These are phyloP conservation scores for Hycleus phaleratus DNA, from an alignment of 1,140 invertebrate genomes.

Conservation along the genomic window DNA sequence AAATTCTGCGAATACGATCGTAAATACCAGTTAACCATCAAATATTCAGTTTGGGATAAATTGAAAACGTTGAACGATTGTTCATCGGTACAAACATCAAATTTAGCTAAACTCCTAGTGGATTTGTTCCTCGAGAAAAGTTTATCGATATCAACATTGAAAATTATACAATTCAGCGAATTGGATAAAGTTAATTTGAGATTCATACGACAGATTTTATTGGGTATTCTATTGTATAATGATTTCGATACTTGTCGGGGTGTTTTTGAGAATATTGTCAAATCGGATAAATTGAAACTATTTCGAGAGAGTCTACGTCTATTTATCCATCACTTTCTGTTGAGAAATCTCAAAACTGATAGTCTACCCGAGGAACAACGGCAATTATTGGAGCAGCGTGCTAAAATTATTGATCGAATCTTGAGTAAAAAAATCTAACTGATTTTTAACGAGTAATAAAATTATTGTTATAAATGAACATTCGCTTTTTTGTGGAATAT, in stretches of 20 bases:
- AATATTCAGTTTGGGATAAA: constrained; percentile 88
- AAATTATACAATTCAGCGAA: constrained; percentile 77
- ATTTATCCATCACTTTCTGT: constrained; percentile 72
- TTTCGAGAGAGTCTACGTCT: constrained; percentile 68
- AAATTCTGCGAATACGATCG: constrained; percentile 80
- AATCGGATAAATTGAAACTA: constrained; percentile 58
- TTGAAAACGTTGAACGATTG: constrained; percentile 70
- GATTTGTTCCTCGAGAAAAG: constrained; percentile 74
- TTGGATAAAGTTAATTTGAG: constrained; percentile 61
- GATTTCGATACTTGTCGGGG: constrained; percentile 49
- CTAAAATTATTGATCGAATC: constrained; percentile 49
- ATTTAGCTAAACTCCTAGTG: constrained; percentile 72
- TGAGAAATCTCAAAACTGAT: constrained; percentile 53
- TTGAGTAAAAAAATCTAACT: constrained; percentile 31
- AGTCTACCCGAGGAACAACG: constrained; percentile 46
- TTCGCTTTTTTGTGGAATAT: no score
- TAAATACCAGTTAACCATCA: constrained; percentile 79
- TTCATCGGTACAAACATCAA: constrained; percentile 55
- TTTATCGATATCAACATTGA: constrained; percentile 75
- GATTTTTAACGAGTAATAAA: no score
- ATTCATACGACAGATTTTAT: constrained; percentile 63
- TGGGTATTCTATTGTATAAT: constrained; percentile 58
- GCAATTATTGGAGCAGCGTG: constrained; percentile 45
- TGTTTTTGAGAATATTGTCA: constrained; percentile 59
- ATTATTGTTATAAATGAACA: no score